A percentile compares a stretch with the other conserved stretches of the same genome.
phyloP scores from a whole-genome alignment of 1,140 invertebrate species.

The Ceratina calcarata region DNA sequence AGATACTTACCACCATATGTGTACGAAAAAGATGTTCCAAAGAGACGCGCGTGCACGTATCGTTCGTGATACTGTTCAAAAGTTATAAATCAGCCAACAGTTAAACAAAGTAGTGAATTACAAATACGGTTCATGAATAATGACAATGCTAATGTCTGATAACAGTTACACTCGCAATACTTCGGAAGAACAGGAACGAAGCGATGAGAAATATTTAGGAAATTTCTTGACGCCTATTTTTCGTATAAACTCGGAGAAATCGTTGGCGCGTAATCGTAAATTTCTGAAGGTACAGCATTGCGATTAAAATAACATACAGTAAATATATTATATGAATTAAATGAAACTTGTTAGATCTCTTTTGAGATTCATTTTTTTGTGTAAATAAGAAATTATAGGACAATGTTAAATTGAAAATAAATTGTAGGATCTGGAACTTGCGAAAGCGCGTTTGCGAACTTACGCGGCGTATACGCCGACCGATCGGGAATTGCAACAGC shows the following conservation, averaged over 20 bases:
- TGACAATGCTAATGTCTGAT: constrained; percentile 14
- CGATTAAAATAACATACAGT: constrained; percentile 13
- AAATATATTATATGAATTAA: background rate
- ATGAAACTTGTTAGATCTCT: too few relatives aligned
- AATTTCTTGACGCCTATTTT: constrained; percentile 61
- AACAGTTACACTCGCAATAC: constrained; percentile 15
- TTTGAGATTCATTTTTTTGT: too few relatives aligned
- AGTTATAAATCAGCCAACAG: constrained; percentile 6
- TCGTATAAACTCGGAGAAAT: constrained; percentile 60
- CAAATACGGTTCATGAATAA: constrained; percentile 2
- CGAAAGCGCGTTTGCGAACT: constrained; percentile 74
- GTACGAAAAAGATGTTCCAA: too few relatives aligned
- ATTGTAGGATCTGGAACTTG: constrained; percentile 73
- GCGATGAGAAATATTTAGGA: constrained; percentile 26
- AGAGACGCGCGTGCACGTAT: background rate
- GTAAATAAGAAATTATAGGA: background rate
- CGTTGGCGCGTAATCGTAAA: constrained; percentile 67
- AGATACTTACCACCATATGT: background rate
- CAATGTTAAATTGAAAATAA: constrained; percentile 18
- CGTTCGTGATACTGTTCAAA: background rate
- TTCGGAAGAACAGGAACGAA: constrained; percentile 23
- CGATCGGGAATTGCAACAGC: constrained; percentile 72
- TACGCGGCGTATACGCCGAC: constrained; percentile 74
- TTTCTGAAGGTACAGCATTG: constrained; percentile 70
- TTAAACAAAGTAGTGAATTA: constrained; percentile 3